A percentile compares a stretch with the other conserved stretches of the same genome.
Evolutionary conservation across 2,888 invertebrate genomes (phyloP).

Genomic region (Boloria selene): DNA sequence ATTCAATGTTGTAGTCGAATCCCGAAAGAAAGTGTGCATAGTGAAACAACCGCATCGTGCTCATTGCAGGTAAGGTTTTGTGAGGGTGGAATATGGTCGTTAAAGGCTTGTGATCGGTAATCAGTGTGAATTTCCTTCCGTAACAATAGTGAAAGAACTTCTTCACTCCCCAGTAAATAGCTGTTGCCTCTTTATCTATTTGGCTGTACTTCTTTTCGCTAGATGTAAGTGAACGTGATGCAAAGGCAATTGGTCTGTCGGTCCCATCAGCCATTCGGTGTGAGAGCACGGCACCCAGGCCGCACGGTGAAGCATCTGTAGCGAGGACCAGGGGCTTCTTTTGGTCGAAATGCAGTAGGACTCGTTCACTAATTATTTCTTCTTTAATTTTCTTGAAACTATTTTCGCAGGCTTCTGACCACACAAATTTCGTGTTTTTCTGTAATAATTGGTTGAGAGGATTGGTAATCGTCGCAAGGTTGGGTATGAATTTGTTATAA

Average conservation of each 20-base stretch:
- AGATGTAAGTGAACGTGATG: conserved; percentile 36
- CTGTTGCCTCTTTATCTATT: conserved; percentile 55
- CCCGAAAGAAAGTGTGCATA: conserved; percentile 30
- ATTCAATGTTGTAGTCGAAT: conserved; percentile 17
- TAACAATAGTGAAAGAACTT: conserved; percentile 52
- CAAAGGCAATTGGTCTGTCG: too few species aligned
- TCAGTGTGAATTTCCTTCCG: conserved; percentile 50
- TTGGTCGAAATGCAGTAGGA: too few species aligned
- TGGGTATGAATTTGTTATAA: conserved; percentile 27
- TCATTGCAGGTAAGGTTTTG: conserved; percentile 33
- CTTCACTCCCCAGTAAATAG: conserved; percentile 49
- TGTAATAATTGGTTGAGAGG: too few species aligned
- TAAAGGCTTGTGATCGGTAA: conserved; percentile 54
- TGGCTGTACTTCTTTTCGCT: conserved; percentile 46
- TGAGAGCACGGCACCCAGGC: too few species aligned
- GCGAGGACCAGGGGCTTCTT: conserved; percentile 24
- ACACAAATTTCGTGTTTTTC: too few species aligned
- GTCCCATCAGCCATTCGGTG: too few species aligned
- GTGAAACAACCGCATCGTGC: conserved; percentile 30
- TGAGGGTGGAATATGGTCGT: conserved; percentile 44
- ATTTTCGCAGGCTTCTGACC: too few species aligned
- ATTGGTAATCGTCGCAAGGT: neutral
- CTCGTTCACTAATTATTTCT: conserved; percentile 46
- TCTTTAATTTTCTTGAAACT: neutral
- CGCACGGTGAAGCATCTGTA: too few species aligned